A percentile compares a stretch with the other conserved stretches of the same genome.
Conservation (phyloP, 2,888 invertebrate species). For the Enchytraeus crypticus region DNA sequence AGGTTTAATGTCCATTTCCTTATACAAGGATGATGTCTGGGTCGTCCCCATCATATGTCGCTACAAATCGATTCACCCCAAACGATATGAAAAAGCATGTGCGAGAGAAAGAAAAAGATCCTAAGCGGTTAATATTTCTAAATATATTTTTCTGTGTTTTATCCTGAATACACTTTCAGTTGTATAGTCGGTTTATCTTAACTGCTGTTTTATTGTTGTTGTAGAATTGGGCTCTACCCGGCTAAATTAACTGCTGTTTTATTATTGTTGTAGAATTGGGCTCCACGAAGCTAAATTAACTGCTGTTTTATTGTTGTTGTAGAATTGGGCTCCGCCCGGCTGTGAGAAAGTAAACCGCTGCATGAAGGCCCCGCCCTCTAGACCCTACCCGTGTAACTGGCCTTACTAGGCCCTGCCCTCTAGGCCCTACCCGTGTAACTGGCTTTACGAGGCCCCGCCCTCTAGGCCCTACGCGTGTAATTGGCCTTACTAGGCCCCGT, state of each 20-base stretch:
- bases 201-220: not conserved
- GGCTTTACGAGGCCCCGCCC: constrained; percentile 27
- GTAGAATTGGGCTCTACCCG: not conserved
- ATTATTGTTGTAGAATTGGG: not conserved
- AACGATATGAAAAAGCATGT: too few relatives aligned
- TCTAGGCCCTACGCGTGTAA: constrained; percentile 23
- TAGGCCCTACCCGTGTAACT: constrained; percentile 23
- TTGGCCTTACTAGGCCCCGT: constrained; percentile 28
- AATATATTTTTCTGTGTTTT: too few relatives aligned
- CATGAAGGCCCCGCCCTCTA: constrained; percentile 19
- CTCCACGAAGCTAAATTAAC: not conserved
- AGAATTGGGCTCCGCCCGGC: constrained; percentile 30
- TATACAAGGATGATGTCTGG: too few relatives aligned
- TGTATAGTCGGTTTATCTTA: not conserved
- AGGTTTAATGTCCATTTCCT: too few relatives aligned
- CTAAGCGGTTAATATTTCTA: too few relatives aligned
- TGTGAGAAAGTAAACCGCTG: constrained; percentile 28
- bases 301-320: constrained; percentile 7
- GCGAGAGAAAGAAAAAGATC: too few relatives aligned
- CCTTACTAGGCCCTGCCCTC: constrained; percentile 26
- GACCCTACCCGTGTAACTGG: constrained; percentile 26
- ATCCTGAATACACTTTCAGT: not conserved
- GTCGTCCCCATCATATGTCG: too few relatives aligned
- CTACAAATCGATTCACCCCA: too few relatives aligned
- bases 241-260: not conserved